Conservation (phyloP, 2,888 invertebrate species). For the Athalia circularis region DNA sequence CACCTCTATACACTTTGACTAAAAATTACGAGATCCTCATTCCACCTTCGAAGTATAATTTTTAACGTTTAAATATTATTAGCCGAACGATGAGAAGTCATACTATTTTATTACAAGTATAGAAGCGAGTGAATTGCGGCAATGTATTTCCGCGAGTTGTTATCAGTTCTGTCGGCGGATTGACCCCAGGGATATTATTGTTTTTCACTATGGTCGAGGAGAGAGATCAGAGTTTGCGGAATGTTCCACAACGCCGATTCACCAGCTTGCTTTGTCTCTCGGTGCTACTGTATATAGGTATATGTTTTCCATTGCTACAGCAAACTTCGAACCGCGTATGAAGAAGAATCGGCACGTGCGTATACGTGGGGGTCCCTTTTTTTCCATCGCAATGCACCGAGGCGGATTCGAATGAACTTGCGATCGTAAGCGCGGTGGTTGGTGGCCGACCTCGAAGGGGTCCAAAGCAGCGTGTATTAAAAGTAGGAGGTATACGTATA, state of each 20-base stretch:
- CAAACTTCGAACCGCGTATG: background rate
- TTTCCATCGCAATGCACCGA: background rate
- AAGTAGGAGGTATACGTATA: background rate
- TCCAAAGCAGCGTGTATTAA: background rate
- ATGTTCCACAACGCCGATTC: slow-evolving; percentile 36
- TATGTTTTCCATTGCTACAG: slow-evolving; percentile 1
- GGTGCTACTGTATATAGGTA: background rate
- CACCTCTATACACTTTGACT: too few relatives aligned
- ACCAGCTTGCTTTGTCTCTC: background rate
- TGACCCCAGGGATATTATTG: slow-evolving; percentile 28
- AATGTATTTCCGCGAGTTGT: slow-evolving; percentile 28
- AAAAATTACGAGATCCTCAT: too few relatives aligned
- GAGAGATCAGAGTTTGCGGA: slow-evolving; percentile 34
- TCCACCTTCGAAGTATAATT: too few relatives aligned
- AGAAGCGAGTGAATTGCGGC: background rate
- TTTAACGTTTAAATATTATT: too few relatives aligned
- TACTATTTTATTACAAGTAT: too few relatives aligned
- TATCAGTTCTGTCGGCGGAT: slow-evolving; percentile 20
- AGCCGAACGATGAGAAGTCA: too few relatives aligned
- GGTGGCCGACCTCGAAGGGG: too few relatives aligned
- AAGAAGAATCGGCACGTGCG: slow-evolving; percentile 5
- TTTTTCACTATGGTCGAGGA: slow-evolving; percentile 11
- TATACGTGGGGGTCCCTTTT: background rate
- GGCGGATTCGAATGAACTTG: background rate
- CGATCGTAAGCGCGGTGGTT: background rate